Evolutionary conservation across 2,888 invertebrate genomes (phyloP).

Genomic region (Nectonema munidae): DNA sequence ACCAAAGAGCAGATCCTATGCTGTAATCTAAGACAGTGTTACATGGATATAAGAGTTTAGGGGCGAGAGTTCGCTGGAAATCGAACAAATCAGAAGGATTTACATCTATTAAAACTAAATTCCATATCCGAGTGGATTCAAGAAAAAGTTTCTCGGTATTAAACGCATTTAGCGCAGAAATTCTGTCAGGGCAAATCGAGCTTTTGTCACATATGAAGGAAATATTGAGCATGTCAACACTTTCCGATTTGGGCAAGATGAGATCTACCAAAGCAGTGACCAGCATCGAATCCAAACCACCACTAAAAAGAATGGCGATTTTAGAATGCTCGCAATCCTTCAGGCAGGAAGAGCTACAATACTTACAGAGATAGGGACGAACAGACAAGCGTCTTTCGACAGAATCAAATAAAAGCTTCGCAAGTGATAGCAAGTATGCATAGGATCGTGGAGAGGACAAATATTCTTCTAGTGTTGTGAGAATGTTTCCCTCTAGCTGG

Average conservation of each 20-base stretch:
- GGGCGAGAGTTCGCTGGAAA: constrained; percentile 23
- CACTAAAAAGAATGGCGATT: constrained; percentile 59
- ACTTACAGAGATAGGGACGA: too few relatives aligned
- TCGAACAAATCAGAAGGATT: constrained; percentile 18
- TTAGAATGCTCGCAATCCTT: constrained; percentile 33
- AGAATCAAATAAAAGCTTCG: too few relatives aligned
- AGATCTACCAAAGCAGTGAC: constrained; percentile 40
- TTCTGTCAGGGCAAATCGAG: too few relatives aligned
- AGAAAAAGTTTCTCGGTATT: neutral
- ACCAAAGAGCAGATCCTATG: constrained; percentile 66
- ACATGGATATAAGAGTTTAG: constrained; percentile 48
- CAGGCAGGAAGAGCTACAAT: too few relatives aligned
- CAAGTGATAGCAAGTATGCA: too few relatives aligned
- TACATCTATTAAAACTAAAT: constrained; percentile 20
- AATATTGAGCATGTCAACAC: constrained; percentile 38
- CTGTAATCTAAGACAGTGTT: constrained; percentile 70
- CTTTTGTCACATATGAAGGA: too few relatives aligned
- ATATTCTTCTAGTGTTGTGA: too few relatives aligned
- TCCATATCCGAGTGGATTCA: constrained; percentile 7
- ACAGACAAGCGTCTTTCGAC: too few relatives aligned
- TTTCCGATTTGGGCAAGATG: constrained; percentile 47
- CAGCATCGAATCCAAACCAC: constrained; percentile 75
- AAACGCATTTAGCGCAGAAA: too few relatives aligned
- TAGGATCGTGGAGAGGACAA: too few relatives aligned
- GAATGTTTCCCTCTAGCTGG: too few relatives aligned